A percentile compares a stretch with the other conserved stretches of the same genome.
Evolutionary conservation across 2,113 vertebrate genomes (phyloP).

Genomic region (Budorcas taxicolor): DNA sequence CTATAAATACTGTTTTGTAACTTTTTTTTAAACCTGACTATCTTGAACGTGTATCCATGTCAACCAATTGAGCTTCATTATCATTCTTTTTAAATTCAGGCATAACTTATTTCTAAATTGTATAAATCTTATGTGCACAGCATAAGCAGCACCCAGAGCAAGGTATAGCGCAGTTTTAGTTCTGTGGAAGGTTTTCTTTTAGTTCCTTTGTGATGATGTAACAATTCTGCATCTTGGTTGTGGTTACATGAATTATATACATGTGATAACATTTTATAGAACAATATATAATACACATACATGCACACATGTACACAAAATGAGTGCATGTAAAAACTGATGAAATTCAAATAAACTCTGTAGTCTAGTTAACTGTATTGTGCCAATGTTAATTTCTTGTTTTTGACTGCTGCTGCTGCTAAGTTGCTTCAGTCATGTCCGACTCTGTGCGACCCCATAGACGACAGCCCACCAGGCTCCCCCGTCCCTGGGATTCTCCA

Average conservation of each 20-base stretch:
- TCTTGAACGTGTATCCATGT: background rate
- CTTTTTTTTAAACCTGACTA: background rate
- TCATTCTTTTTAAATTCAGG: background rate
- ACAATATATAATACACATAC: background rate
- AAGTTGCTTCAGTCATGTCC: no score
- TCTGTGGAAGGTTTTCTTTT: background rate
- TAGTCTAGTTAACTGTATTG: background rate
- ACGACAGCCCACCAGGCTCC: no score
- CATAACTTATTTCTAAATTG: background rate
- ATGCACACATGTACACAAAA: background rate
- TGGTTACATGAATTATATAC: background rate
- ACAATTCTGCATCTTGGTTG: background rate
- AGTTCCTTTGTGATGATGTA: background rate
- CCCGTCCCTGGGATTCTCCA: no score
- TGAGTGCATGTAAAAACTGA: background rate
- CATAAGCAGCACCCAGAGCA: background rate
- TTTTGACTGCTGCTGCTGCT: background rate
- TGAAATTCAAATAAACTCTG: background rate
- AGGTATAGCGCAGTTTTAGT: background rate
- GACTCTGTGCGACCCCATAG: no score
- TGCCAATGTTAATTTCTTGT: background rate
- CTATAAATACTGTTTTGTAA: background rate
- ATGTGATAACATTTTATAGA: background rate
- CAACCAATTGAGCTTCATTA: background rate
- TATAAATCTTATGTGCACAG: background rate